These are phyloP conservation scores for Protobothrops mucrosquamatus DNA, from an alignment of 2,113 vertebrate genomes.

Conservation along the genomic window DNA sequence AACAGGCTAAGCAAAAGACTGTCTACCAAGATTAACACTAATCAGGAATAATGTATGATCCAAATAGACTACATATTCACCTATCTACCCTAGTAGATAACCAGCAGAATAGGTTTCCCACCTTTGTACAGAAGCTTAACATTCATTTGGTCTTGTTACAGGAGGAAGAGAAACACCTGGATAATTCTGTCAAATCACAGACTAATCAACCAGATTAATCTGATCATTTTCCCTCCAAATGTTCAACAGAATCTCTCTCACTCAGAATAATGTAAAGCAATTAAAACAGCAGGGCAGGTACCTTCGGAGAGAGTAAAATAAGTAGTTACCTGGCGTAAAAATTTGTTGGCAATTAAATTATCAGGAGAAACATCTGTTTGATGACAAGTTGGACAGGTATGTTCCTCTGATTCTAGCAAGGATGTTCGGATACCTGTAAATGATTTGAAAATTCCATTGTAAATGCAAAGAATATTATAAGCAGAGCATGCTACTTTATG, in stretches of 20 bases:
- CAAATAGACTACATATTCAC: neutral
- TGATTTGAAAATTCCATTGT: neutral
- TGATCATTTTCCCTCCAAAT: too few relatives aligned
- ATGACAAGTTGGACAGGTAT: slow-evolving; percentile 89
- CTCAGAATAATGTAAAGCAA: neutral
- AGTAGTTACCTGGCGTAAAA: slow-evolving; percentile 87
- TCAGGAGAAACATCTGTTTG: slow-evolving; percentile 93
- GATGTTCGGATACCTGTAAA: slow-evolving; percentile 87
- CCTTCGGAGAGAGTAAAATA: neutral
- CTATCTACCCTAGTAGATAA: neutral
- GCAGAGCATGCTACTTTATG: neutral
- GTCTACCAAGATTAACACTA: neutral
- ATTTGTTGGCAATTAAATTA: slow-evolving; percentile 93
- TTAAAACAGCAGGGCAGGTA: neutral
- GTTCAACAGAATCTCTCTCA: neutral
- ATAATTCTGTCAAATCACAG: neutral
- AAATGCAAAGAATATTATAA: neutral
- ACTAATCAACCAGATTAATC: neutral
- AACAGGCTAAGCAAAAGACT: neutral
- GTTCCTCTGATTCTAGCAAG: slow-evolving; percentile 93
- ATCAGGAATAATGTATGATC: neutral
- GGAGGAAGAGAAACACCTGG: neutral
- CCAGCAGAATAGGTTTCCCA: neutral
- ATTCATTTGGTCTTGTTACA: neutral
- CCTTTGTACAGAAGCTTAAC: neutral